Conservation (phyloP, 1,140 invertebrate species). For the Trachymyrmex septentrionalis region DNA sequence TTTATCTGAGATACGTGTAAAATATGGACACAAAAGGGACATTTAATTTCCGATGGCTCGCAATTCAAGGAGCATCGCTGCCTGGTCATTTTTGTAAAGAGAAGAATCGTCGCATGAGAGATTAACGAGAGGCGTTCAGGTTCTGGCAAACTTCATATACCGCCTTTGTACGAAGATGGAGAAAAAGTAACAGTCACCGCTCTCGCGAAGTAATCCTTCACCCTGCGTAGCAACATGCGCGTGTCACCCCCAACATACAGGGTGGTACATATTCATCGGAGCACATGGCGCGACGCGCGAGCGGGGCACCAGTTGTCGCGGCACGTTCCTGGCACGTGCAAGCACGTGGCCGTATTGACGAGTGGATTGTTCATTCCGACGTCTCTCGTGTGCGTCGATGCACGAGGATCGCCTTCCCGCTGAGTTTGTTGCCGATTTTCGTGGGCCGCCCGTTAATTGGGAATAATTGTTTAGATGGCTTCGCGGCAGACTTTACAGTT, state of each 20-base stretch:
- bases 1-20: background rate
- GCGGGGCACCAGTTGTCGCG: conserved; percentile 83
- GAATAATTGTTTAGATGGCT: conserved; percentile 66
- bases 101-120: background rate
- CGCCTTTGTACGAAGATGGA: background rate
- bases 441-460: conserved; percentile 56
- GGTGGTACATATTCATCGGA: conserved; percentile 70
- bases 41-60: background rate
- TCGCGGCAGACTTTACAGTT: conserved; percentile 1
- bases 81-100: background rate
- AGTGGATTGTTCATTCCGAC: conserved; percentile 86
- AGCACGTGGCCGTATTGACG: conserved; percentile 81
- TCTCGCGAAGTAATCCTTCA: conserved; percentile 50
- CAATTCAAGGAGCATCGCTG: background rate
- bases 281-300: conserved; percentile 81
- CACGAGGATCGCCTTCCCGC: conserved; percentile 56
- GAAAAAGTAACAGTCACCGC: conserved; percentile 48
- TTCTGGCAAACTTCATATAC: background rate
- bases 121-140: background rate
- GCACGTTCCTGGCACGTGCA: conserved; percentile 84
- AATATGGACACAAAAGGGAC: background rate
- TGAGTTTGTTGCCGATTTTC: conserved; percentile 56
- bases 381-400: conserved; percentile 61
- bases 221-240: conserved; percentile 59
- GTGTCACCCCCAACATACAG: conserved; percentile 11